Base-by-base conservation (phyloP, 53 echinoderm and acorn worm species). In the Glandiceps talaboti region DNA sequence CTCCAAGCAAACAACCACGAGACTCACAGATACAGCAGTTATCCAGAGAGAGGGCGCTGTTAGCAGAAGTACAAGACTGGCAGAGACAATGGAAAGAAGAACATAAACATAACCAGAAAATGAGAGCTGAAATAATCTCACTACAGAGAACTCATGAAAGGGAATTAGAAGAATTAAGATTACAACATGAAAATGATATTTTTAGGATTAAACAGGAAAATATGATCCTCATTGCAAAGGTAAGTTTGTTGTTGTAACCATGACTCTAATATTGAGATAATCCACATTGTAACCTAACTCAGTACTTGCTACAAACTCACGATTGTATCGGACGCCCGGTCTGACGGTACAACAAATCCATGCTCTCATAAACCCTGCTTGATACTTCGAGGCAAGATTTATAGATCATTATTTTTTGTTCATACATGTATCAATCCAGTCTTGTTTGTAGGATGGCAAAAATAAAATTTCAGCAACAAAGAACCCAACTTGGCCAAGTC, bases 81-180 rank as follows among this genome's bases (percentile, higher is more conserved):
- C 97, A 96, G 82, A 87, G 80, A 33, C 93, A 90, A 77, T 96
- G 97, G 97, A 93, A 96, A 76, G 97, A 96, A 45, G 97, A 91
- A 76, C 85, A 93, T 30, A 82, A 85, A 27, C 89, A 94, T 30
- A 96, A 89, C 33, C 89, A 87, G 33, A 96, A 96, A 82, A 86
- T 96, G 30, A 96, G 84, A 80, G 93, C 97, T 0, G 97, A 96
- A 84, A 84, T 96, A 14, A 82, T 85, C 0, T 83, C 85, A 14
- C 75, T 83, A 27, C 91, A 91, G 81, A 81, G 89, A 83, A 91
- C 93, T 85, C 85, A 81, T 64, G 85, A 33, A 10, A 85, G 91
- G 6, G 90, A 89, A 79, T 79, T 79, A 33, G 93, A 93, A 83
- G 93, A 89, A 82, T 87, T 86, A 33, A 79, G 84, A 31, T 76